These are phyloP conservation scores for Cremastinae sp. DNA, from an alignment of 2,888 invertebrate genomes.

Conservation along the genomic window DNA sequence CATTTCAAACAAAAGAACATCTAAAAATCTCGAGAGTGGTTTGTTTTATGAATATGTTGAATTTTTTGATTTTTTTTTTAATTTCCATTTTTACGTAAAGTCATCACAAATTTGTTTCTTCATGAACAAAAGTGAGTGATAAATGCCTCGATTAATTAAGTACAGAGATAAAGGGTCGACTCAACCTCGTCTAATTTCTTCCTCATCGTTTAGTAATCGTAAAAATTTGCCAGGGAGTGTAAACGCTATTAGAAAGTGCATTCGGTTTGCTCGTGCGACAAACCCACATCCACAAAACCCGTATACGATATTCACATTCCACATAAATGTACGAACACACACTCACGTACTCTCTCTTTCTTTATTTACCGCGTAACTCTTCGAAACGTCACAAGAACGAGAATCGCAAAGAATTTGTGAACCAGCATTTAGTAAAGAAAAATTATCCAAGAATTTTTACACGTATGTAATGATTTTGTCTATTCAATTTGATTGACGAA, in stretches of 20 bases:
- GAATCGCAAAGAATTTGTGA: slow-evolving; percentile 50
- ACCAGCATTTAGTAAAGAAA: slow-evolving; percentile 18
- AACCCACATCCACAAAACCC: slow-evolving; percentile 19
- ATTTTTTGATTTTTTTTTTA: slow-evolving; percentile 2
- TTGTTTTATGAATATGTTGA: too few species aligned
- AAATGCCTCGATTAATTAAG: slow-evolving; percentile 1
- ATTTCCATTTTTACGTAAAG: background rate
- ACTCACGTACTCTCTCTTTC: slow-evolving; percentile 55
- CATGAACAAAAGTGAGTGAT: background rate
- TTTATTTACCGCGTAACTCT: slow-evolving; percentile 56
- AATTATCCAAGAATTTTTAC: background rate
- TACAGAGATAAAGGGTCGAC: background rate
- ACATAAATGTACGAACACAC: slow-evolving; percentile 7
- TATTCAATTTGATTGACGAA: too few species aligned
- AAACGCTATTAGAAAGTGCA: slow-evolving; percentile 62
- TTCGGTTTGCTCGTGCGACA: slow-evolving; percentile 31
- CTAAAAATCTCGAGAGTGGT: too few species aligned
- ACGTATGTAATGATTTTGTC: too few species aligned
- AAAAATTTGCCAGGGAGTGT: slow-evolving; percentile 48
- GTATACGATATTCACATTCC: slow-evolving; percentile 29
- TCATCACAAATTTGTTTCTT: background rate
- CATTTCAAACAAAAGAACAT: too few species aligned
- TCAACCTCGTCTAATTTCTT: background rate
- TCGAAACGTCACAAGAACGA: slow-evolving; percentile 40
- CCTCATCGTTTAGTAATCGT: slow-evolving; percentile 14